Evolutionary conservation across 2,888 invertebrate species (phyloP).

Genomic region (Aphidius colemani): DNA sequence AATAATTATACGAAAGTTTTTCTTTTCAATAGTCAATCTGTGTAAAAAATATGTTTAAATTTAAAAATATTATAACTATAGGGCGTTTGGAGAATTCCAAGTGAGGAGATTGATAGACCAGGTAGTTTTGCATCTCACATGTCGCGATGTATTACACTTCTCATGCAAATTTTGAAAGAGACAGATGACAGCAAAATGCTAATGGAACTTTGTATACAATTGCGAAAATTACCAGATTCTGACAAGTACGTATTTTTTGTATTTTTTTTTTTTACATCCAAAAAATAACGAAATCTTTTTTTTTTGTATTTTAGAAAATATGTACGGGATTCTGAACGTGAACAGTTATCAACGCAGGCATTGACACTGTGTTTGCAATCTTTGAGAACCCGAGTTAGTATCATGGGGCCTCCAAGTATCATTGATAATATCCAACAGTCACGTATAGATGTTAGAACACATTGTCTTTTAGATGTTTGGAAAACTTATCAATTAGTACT

Average conservation of each 20-base stretch:
- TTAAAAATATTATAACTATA: conserved; percentile 46
- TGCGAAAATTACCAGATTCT: conserved; percentile 80
- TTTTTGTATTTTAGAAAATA: conserved; percentile 68
- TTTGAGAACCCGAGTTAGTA: conserved; percentile 68
- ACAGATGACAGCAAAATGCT: conserved; percentile 80
- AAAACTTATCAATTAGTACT: conserved; percentile 72
- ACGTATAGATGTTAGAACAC: conserved; percentile 54
- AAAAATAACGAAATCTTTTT: not conserved
- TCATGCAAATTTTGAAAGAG: conserved; percentile 80
- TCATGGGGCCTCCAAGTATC: conserved; percentile 49
- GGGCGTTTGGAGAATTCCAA: conserved; percentile 92
- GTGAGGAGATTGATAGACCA: conserved; percentile 86
- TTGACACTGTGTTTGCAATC: conserved; percentile 75
- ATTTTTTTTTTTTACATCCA: not conserved
- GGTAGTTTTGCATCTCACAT: conserved; percentile 92
- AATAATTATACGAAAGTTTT: too few species aligned
- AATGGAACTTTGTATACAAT: conserved; percentile 77
- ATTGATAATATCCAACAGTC: conserved; percentile 42
- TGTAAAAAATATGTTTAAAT: too few species aligned
- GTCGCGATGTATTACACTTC: conserved; percentile 79
- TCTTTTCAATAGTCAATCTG: too few species aligned
- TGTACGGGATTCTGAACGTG: conserved; percentile 82
- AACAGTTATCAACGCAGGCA: conserved; percentile 80
- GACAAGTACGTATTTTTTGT: conserved; percentile 71
- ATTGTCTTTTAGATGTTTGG: conserved; percentile 66